Conservation (phyloP, 1,140 invertebrate genomes). For the Bombus difficillimus region DNA sequence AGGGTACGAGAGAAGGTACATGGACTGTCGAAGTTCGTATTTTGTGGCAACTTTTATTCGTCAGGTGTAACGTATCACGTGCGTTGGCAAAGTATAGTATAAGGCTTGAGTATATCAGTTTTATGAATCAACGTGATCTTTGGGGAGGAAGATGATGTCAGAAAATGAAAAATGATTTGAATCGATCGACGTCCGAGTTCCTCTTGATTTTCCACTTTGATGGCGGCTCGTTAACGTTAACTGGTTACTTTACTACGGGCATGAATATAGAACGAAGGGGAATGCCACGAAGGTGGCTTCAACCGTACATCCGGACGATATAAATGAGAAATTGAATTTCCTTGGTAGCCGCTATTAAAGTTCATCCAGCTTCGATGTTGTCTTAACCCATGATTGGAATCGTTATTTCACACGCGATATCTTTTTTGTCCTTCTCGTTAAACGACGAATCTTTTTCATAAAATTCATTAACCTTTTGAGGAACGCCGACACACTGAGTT, state of each 20-base stretch:
- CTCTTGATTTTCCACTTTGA: conserved; percentile 53
- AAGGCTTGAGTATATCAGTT: neutral
- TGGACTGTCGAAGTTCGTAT: neutral
- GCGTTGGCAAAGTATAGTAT: too few species aligned
- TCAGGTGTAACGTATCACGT: neutral
- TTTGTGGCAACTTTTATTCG: neutral
- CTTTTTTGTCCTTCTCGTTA: neutral
- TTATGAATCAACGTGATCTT: neutral
- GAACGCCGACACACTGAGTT: neutral
- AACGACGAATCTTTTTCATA: neutral
- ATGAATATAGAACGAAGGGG: conserved; percentile 71
- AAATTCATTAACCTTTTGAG: neutral
- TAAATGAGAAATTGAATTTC: conserved; percentile 69
- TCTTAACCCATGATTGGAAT: conserved; percentile 3
- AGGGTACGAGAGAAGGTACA: neutral
- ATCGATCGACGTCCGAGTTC: conserved; percentile 42
- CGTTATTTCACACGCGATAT: neutral
- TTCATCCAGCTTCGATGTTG: conserved; percentile 30
- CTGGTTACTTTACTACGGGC: conserved; percentile 62
- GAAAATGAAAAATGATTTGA: conserved; percentile 30
- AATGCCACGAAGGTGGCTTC: conserved; percentile 69
- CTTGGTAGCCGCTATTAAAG: conserved; percentile 48
- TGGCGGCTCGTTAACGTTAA: conserved; percentile 63
- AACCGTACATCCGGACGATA: conserved; percentile 72
- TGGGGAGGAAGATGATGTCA: neutral